Conservation (phyloP, 2,888 invertebrate species). For the Rhopalosiphum nymphaeae region DNA sequence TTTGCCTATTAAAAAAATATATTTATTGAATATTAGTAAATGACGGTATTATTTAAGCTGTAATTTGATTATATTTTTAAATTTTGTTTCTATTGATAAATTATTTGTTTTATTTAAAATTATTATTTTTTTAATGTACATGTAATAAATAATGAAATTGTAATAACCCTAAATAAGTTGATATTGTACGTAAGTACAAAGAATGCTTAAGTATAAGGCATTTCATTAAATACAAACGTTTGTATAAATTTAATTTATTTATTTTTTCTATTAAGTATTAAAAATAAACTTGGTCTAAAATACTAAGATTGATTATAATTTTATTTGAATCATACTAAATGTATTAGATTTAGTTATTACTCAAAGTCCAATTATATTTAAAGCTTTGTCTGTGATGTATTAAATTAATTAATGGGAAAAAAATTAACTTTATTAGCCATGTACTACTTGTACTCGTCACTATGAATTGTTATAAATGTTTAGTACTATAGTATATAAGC, state of each 20-base stretch:
- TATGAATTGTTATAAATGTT: neutral
- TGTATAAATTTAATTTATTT: neutral
- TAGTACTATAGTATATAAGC: neutral
- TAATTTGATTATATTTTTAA: neutral
- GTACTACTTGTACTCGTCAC: neutral
- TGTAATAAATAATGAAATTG: neutral
- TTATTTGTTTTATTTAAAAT: neutral
- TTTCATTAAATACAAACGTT: neutral
- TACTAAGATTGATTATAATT: neutral
- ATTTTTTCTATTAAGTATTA: neutral
- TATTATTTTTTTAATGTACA: neutral
- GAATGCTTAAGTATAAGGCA: too few relatives aligned
- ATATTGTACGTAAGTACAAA: neutral
- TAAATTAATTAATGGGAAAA: neutral
- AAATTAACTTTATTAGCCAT: neutral
- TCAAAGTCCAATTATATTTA: constrained; percentile 3
- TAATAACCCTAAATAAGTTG: neutral
- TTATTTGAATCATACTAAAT: neutral
- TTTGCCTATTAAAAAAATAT: neutral
- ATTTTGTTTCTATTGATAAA: neutral
- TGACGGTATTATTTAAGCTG: neutral
- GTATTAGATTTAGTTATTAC: neutral
- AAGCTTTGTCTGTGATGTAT: neutral
- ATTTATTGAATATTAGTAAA: neutral
- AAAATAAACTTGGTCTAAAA: neutral